Conservation (phyloP, 1,140 invertebrate genomes). For the Pseudomyrmex cubaensis region DNA sequence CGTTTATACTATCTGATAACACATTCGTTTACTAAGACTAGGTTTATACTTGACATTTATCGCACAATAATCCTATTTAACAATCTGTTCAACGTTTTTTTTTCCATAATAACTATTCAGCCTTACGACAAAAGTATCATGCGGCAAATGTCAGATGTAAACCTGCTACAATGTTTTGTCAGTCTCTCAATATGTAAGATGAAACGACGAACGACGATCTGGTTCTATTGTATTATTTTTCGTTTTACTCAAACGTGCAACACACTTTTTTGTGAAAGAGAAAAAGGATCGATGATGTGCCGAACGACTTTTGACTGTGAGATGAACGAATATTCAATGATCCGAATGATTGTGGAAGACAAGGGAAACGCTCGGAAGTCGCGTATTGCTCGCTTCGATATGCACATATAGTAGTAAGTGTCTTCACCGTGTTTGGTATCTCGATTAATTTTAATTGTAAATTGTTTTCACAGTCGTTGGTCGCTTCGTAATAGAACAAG, state of each 20-base stretch:
- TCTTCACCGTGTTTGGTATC: slow-evolving; percentile 20
- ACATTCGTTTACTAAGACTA: slow-evolving; percentile 49
- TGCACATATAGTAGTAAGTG: slow-evolving; percentile 36
- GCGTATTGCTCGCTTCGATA: slow-evolving; percentile 70
- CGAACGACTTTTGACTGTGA: no score
- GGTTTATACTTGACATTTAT: slow-evolving; percentile 13
- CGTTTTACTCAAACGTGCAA: slow-evolving; percentile 21
- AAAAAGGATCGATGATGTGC: background rate
- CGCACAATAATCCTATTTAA: background rate
- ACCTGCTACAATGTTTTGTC: slow-evolving; percentile 54
- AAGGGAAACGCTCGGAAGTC: slow-evolving; percentile 61
- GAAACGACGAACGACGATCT: slow-evolving; percentile 67
- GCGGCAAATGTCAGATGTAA: background rate
- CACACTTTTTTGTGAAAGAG: slow-evolving; percentile 20
- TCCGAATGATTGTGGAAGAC: slow-evolving; percentile 65
- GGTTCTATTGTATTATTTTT: slow-evolving; percentile 22
- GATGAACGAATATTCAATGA: slow-evolving; percentile 18
- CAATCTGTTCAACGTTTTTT: background rate
- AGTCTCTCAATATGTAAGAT: slow-evolving; percentile 65
- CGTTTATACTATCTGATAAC: slow-evolving; percentile 63
- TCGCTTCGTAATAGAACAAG: slow-evolving; percentile 39
- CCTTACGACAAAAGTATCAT: background rate
- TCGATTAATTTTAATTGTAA: slow-evolving; percentile 11
- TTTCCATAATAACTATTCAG: background rate
- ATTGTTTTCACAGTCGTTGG: slow-evolving; percentile 34